phyloP scores from a whole-genome alignment of 1,140 invertebrate genomes.

The Drosophila pseudoananassae region DNA sequence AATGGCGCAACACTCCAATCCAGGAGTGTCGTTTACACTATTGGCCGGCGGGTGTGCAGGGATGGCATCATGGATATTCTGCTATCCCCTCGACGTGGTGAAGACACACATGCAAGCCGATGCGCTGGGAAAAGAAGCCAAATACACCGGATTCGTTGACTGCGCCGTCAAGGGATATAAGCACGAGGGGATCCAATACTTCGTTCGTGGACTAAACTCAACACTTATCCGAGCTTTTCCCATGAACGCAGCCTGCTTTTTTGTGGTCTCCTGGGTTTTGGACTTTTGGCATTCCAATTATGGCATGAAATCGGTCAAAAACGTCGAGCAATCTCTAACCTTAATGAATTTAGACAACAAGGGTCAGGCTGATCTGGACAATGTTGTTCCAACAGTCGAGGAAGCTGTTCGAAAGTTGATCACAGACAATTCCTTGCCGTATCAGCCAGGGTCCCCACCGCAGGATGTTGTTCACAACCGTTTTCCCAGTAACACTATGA shows the following conservation, averaged over 20 bases:
- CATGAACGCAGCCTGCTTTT: conserved; percentile 95
- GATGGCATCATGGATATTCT: conserved; percentile 92
- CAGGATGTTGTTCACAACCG: conserved; percentile 30
- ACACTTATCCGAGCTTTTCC: conserved; percentile 94
- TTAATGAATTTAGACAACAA: conserved; percentile 60
- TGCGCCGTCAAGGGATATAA: conserved; percentile 89
- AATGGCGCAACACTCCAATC: conserved; percentile 83
- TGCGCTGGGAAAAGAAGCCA: conserved; percentile 84
- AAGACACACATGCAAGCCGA: conserved; percentile 95
- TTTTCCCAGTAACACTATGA: conserved; percentile 14
- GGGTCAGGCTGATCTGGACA: conserved; percentile 19
- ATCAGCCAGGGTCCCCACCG: conserved; percentile 17
- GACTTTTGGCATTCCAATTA: conserved; percentile 42
- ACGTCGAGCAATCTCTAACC: conserved; percentile 37
- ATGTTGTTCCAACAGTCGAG: conserved; percentile 25
- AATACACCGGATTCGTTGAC: conserved; percentile 89
- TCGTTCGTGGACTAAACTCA: conserved; percentile 90
- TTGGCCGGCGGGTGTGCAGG: conserved; percentile 93
- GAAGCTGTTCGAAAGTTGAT: conserved; percentile 61
- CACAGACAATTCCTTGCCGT: conserved; percentile 22
- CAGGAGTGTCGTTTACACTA: conserved; percentile 86
- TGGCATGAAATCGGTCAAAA: conserved; percentile 48
- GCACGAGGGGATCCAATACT: conserved; percentile 88
- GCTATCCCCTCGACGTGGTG: conserved; percentile 95
- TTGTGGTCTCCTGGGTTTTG: conserved; percentile 92